Percentiles rank a stretch among this genome's conserved stretches.
Conservation (phyloP, 2,888 invertebrate species). For the Polyommatus iphigenia region DNA sequence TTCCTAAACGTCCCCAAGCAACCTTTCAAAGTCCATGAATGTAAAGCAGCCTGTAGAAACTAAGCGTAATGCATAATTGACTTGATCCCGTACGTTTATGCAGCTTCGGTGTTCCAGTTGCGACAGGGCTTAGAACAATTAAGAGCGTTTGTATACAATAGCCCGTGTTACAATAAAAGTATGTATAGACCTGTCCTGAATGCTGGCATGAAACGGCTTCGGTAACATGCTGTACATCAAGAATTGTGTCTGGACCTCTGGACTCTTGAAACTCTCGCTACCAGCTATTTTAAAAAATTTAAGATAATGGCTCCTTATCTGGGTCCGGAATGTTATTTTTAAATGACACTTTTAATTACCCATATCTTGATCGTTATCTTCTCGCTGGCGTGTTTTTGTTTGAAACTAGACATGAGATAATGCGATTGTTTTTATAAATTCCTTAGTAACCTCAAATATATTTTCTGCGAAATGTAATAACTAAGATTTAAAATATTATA, state of each 20-base stretch:
- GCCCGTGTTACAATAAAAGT: conserved; percentile 1
- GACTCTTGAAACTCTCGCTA: not conserved
- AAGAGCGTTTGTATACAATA: not conserved
- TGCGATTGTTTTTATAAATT: not conserved
- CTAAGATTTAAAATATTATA: not conserved
- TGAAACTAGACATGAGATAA: conserved; percentile 18
- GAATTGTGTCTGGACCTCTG: not conserved
- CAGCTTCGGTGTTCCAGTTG: conserved; percentile 3
- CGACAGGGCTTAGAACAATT: conserved; percentile 1
- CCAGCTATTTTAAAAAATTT: not conserved
- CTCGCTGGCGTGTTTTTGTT: conserved; percentile 14
- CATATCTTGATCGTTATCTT: conserved; percentile 20
- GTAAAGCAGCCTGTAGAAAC: not conserved
- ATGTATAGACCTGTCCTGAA: not conserved
- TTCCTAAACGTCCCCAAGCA: not conserved
- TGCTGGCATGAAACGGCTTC: not conserved
- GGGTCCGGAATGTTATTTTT: conserved; percentile 3
- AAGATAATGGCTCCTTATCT: conserved; percentile 7
- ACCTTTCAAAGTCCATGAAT: not conserved
- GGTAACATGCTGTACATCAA: not conserved
- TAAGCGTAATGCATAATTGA: conserved; percentile 19
- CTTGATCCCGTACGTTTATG: conserved; percentile 6
- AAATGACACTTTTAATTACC: conserved; percentile 12
- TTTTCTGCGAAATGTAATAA: not conserved
- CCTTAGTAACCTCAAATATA: not conserved